Conservation (phyloP, 2,113 vertebrate species). For the Tenrec ecaudatus region DNA sequence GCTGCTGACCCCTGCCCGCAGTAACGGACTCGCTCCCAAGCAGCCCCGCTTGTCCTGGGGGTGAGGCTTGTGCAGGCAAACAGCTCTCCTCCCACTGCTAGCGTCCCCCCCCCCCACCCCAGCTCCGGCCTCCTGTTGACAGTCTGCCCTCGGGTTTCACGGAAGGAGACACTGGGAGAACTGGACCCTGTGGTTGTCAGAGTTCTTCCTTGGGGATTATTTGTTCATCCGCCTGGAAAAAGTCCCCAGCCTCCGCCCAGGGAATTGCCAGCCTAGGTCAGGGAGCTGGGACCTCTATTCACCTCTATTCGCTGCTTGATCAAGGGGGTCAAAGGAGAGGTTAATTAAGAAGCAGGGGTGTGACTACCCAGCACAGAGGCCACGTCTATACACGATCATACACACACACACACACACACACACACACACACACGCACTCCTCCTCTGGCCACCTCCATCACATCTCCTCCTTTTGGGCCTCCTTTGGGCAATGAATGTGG, state of each 20-base stretch:
- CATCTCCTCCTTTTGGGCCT: too few relatives aligned
- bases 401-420: accelerated
- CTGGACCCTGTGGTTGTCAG: slow-evolving; percentile 25
- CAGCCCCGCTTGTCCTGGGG: neutral
- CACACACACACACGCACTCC: neutral
- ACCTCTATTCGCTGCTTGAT: slow-evolving; percentile 52
- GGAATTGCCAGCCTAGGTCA: slow-evolving; percentile 57
- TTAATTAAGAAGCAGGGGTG: slow-evolving; percentile 74
- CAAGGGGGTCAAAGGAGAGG: slow-evolving; percentile 68
- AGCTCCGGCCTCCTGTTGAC: slow-evolving; percentile 2
- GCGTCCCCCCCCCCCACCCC: neutral
- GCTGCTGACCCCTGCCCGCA: slow-evolving; percentile 37
- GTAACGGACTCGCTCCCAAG: neutral
- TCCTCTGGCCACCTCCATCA: neutral
- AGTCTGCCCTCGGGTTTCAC: slow-evolving; percentile 34
- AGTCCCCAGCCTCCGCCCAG: slow-evolving; percentile 44
- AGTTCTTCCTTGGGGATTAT: slow-evolving; percentile 63
- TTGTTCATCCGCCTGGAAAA: slow-evolving; percentile 48
- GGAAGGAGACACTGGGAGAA: slow-evolving; percentile 34
- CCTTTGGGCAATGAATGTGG: neutral
- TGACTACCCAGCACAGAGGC: slow-evolving; percentile 25
- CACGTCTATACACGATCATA: neutral
- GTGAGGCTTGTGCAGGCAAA: slow-evolving; percentile 5
- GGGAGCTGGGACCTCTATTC: slow-evolving; percentile 7
- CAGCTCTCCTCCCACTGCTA: neutral